Evolutionary conservation across 2,113 vertebrate species (phyloP), one percentile per base, ranked within the genome.

Genomic region (Saccopteryx bilineata): DNA sequence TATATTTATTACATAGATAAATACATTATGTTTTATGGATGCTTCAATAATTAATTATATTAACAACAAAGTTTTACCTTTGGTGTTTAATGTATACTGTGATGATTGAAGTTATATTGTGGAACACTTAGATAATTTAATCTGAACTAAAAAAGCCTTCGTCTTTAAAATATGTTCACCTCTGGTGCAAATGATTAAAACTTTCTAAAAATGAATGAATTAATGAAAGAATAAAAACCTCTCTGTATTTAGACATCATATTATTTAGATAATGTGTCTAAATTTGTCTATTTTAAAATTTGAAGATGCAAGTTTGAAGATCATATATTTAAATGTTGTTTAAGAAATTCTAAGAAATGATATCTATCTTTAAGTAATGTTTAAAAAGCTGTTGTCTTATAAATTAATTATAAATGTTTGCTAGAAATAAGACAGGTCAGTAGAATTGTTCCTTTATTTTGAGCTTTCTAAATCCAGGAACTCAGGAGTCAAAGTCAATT

Each of bases 361-460:
- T 58, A 71, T 54, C 54, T 76, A 76, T 76, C 15, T 72, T 23
- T 91, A 48, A 6, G 8, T 39, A 15, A 63, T 33, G 39, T 39
- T 92, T 91, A 26, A 90, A 84, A 71, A 46, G 28, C 1, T 46
- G 1, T 72, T 90, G 12, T 17, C 46, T 95, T 90, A 39, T 24
- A 91, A 89, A 71, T 71, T 87, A 81, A 48, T 68, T 92, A 61
- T 33, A 92, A 74, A 66, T 87, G 5, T 78, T 76, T 69, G 18
- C 65, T 63, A 68, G 23, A 60, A 88, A 78, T 88, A 78, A 60
- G 87, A 17, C 8, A 58, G 48, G 17, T 61, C 52, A 33, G 0
- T 80, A 65, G 65, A 39, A 86, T 31, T 80, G 48, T 83, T 58
- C n/a, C 10, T 95, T 84, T 90, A 18, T 90, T 97, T 97, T 88